Conservation (phyloP, 2,888 invertebrate genomes). For the Tachystola acroxantha region DNA sequence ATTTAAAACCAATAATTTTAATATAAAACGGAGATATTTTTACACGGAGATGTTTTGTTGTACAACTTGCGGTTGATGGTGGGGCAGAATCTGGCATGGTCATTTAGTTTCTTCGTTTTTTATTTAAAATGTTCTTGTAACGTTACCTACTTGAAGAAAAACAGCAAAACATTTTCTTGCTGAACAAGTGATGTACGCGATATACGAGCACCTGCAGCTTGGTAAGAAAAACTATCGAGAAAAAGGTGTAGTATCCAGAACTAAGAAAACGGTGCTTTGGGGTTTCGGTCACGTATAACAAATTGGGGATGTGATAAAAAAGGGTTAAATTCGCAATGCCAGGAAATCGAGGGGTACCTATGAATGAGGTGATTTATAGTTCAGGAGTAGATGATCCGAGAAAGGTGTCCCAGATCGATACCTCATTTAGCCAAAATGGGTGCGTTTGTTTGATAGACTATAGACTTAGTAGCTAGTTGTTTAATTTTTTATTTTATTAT, state of each 20-base stretch:
- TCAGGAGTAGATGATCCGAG: slow-evolving; percentile 7
- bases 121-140: no score
- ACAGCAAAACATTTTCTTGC: not conserved
- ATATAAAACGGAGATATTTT: no score
- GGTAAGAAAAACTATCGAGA: slow-evolving; percentile 7
- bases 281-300: slow-evolving; percentile 12
- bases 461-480: no score
- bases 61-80: no score
- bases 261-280: slow-evolving; percentile 4
- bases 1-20: no score
- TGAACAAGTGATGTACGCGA: slow-evolving; percentile 5
- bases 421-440: not conserved
- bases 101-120: no score
- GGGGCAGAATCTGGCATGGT: no score
- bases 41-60: no score
- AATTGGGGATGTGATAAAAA: slow-evolving; percentile 14
- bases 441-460: slow-evolving; percentile 1
- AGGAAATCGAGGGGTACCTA: slow-evolving; percentile 11
- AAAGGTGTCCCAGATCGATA: slow-evolving; percentile 6
- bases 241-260: slow-evolving; percentile 9
- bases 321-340: slow-evolving; percentile 11
- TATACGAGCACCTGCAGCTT: not conserved
- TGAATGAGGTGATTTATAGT: slow-evolving; percentile 13
- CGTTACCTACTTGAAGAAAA: not conserved
- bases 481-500: no score